A percentile compares a stretch with the other conserved stretches of the same genome.
Conservation (phyloP, 2,888 invertebrate genomes). For the Quadriops clusia region DNA sequence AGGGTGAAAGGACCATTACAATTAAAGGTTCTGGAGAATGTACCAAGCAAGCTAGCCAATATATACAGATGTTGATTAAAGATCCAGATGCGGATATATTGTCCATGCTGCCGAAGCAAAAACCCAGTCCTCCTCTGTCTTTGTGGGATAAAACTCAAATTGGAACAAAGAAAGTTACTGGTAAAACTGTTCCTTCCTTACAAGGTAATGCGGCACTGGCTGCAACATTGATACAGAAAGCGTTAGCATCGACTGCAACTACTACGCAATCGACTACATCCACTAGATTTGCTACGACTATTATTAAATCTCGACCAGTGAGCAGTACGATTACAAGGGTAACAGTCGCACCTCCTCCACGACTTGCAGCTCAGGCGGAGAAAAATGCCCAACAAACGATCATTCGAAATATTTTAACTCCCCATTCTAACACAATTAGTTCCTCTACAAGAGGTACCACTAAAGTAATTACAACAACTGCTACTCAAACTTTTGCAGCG, state of each 20-base stretch:
- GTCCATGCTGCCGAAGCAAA: slow-evolving; percentile 57
- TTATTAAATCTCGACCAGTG: slow-evolving; percentile 27
- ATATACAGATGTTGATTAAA: slow-evolving; percentile 85
- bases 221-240: slow-evolving; percentile 22
- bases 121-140: slow-evolving; percentile 42
- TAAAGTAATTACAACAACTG: slow-evolving; percentile 27
- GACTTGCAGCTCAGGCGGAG: slow-evolving; percentile 45
- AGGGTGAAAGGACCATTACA: slow-evolving; percentile 87
- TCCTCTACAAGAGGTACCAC: slow-evolving; percentile 13
- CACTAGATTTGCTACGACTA: slow-evolving; percentile 17
- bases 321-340: slow-evolving; percentile 22
- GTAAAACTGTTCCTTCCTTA: slow-evolving; percentile 24
- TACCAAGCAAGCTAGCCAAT: slow-evolving; percentile 80
- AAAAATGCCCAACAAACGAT: slow-evolving; percentile 36
- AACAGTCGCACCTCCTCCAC: slow-evolving; percentile 32
- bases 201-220: slow-evolving; percentile 13
- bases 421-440: slow-evolving; percentile 35
- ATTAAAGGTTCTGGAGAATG: slow-evolving; percentile 91
- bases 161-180: slow-evolving; percentile 35
- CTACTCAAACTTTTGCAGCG: slow-evolving; percentile 62
- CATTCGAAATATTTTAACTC: slow-evolving; percentile 13
- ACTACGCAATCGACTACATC: slow-evolving; percentile 18
- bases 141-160: slow-evolving; percentile 46
- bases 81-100: slow-evolving; percentile 89
- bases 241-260: slow-evolving; percentile 20